These are phyloP conservation scores for Scolopax rusticola DNA, from an alignment of 2,797 vertebrate genomes.

Conservation along the genomic window DNA sequence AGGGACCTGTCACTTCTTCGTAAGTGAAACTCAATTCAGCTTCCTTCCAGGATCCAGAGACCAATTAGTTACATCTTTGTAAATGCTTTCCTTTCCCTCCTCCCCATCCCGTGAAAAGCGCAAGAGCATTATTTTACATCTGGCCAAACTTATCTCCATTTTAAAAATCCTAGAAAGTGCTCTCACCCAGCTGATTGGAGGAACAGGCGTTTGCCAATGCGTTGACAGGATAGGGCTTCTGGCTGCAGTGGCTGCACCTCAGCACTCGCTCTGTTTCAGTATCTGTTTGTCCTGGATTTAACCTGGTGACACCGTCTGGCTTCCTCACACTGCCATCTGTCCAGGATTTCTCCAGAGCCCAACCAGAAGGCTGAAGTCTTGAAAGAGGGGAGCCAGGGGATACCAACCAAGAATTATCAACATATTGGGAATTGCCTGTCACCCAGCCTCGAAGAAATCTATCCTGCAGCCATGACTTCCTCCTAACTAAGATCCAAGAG, in stretches of 20 bases:
- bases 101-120: neutral
- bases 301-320: fast-evolving
- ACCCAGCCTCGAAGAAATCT: neutral
- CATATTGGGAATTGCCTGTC: neutral
- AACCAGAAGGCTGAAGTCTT: neutral
- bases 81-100: neutral
- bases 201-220: neutral
- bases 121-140: neutral
- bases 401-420: neutral
- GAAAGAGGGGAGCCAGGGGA: neutral
- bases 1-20: neutral
- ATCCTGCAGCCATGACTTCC: neutral
- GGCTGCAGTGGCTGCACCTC: neutral
- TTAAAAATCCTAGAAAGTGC: neutral
- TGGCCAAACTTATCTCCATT: neutral
- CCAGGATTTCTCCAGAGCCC: neutral
- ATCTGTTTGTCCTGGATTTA: neutral
- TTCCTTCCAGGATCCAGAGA: neutral
- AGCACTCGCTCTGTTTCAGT: neutral
- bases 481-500: neutral
- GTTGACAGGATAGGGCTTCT: neutral
- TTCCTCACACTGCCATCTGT: neutral
- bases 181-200: neutral
- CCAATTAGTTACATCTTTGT: neutral
- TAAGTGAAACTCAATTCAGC: neutral